Evolutionary conservation across 2,888 invertebrate species (phyloP).

Genomic region (Pandemis corylana): DNA sequence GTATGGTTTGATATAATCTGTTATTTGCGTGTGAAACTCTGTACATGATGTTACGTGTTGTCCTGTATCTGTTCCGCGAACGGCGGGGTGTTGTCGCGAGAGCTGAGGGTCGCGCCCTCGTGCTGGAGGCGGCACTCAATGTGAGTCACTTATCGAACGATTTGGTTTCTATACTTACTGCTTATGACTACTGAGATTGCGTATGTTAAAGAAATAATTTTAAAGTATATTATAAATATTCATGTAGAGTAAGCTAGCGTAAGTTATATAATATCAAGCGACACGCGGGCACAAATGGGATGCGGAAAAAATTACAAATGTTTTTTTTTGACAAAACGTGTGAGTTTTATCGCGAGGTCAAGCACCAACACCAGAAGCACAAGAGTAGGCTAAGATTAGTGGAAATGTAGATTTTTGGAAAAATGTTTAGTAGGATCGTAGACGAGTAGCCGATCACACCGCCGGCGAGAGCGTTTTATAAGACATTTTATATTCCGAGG

Average conservation of each 20-base stretch:
- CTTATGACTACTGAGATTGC: slow-evolving; percentile 69
- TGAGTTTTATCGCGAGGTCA: slow-evolving; percentile 46
- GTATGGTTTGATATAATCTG: neutral
- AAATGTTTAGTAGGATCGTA: slow-evolving; percentile 80
- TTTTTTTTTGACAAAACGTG: slow-evolving; percentile 46
- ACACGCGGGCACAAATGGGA: slow-evolving; percentile 81
- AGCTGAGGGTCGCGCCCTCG: neutral
- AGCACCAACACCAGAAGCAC: slow-evolving; percentile 72
- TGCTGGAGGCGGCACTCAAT: slow-evolving; percentile 52
- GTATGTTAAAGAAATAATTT: slow-evolving; percentile 52
- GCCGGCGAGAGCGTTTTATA: slow-evolving; percentile 73
- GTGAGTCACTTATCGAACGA: slow-evolving; percentile 77
- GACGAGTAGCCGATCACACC: slow-evolving; percentile 62
- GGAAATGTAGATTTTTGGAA: slow-evolving; percentile 82
- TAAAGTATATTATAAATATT: slow-evolving; percentile 53
- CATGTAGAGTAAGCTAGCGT: slow-evolving; percentile 50
- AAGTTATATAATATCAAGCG: slow-evolving; percentile 61
- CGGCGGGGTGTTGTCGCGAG: neutral
- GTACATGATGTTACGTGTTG: neutral
- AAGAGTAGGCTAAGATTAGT: slow-evolving; percentile 73
- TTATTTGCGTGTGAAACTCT: slow-evolving; percentile 1
- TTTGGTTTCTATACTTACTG: slow-evolving; percentile 69
- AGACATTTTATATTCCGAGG: slow-evolving; percentile 70
- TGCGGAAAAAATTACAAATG: slow-evolving; percentile 53
- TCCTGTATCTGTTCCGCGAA: neutral